phyloP scores from a whole-genome alignment of 53 echinoderm and acorn worm genomes.

The Echinometra lucunter region DNA sequence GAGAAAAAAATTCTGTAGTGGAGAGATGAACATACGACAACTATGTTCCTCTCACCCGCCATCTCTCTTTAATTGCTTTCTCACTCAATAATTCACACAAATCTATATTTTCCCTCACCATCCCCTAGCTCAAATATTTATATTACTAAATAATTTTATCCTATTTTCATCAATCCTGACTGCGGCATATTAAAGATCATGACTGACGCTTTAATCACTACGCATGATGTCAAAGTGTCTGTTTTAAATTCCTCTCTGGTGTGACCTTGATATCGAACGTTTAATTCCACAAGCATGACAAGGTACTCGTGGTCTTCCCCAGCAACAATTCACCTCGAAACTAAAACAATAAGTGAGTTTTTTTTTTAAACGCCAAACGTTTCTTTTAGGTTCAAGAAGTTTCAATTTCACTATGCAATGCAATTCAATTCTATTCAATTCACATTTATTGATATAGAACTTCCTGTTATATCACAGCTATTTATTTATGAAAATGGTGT shows the following conservation, averaged over 20 bases:
- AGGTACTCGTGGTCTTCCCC: neutral
- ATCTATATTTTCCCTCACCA: too few species aligned
- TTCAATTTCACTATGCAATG: too few species aligned
- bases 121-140: neutral
- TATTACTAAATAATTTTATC: neutral
- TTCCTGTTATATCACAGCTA: too few species aligned
- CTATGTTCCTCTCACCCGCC: neutral
- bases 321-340: neutral
- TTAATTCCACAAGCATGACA: constrained; percentile 8
- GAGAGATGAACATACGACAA: neutral
- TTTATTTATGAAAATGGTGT: too few species aligned
- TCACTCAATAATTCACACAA: neutral
- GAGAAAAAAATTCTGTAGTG: neutral
- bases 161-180: neutral
- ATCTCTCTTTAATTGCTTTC: neutral
- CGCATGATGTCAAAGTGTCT: neutral
- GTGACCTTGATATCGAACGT: neutral
- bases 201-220: neutral
- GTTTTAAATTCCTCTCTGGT: neutral
- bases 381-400: neutral
- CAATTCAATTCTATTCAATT: too few species aligned
- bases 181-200: neutral
- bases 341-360: neutral
- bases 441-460: too few species aligned
- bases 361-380: too few species aligned